These are phyloP conservation scores for Eurypyga helias DNA, from an alignment of 2,113 vertebrate species.

Conservation along the genomic window DNA sequence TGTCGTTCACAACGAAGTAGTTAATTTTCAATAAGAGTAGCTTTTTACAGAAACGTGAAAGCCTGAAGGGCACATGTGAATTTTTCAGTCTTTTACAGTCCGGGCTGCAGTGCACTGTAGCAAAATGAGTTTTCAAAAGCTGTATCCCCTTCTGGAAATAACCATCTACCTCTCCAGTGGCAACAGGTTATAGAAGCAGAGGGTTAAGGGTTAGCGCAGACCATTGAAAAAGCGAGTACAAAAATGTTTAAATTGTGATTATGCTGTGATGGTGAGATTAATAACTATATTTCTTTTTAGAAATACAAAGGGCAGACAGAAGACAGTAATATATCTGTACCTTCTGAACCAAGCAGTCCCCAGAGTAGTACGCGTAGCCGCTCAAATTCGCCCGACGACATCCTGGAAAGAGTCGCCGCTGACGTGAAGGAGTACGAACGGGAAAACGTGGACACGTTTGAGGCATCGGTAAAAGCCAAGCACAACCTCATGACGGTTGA, in stretches of 20 bases:
- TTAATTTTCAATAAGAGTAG: not conserved
- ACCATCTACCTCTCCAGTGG: not conserved
- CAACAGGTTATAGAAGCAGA: not conserved
- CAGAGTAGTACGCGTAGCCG: conserved; percentile 94
- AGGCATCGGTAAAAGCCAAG: conserved; percentile 96
- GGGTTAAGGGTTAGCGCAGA: not conserved
- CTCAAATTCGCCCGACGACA: conserved; percentile 94
- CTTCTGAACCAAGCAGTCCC: conserved; percentile 95
- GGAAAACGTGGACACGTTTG: conserved; percentile 95
- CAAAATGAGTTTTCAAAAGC: not conserved
- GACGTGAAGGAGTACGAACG: conserved; percentile 97
- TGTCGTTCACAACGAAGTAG: not conserved
- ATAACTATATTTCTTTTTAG: conserved; percentile 66
- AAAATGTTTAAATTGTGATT: not conserved
- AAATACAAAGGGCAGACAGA: conserved; percentile 92
- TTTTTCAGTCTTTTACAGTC: not conserved
- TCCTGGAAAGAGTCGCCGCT: conserved; percentile 93
- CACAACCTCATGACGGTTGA: conserved; percentile 95
- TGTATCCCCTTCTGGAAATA: not conserved
- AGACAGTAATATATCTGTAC: conserved; percentile 89
- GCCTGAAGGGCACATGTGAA: not conserved
- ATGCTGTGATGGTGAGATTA: not conserved
- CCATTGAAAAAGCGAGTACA: not conserved
- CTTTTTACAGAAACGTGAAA: not conserved
- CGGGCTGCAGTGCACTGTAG: not conserved